phyloP scores from a whole-genome alignment of 2,888 invertebrate genomes.

The Notocelia uddmanniana region DNA sequence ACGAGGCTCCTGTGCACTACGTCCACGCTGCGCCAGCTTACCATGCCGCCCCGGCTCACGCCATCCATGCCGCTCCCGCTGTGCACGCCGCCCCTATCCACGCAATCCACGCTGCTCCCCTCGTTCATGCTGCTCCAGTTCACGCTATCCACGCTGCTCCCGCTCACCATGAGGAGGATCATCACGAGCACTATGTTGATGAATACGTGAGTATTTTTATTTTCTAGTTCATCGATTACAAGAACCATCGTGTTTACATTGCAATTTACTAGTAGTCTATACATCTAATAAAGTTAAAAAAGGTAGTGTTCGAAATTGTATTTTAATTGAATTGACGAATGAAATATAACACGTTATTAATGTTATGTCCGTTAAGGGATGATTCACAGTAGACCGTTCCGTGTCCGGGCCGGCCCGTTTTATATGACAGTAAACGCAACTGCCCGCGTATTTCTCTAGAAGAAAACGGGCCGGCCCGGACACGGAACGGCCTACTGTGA shows the following conservation, averaged over 20 bases:
- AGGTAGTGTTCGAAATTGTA: background rate
- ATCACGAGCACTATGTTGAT: slow-evolving; percentile 78
- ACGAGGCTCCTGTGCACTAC: slow-evolving; percentile 72
- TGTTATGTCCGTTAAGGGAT: too few species aligned
- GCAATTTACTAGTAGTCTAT: background rate
- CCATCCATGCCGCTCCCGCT: slow-evolving; percentile 53
- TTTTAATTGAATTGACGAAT: background rate
- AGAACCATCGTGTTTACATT: background rate
- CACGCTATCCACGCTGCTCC: slow-evolving; percentile 52
- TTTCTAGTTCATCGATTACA: background rate
- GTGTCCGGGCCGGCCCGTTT: too few species aligned
- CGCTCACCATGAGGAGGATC: slow-evolving; percentile 65
- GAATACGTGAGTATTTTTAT: slow-evolving; percentile 71
- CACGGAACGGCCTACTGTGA: too few species aligned
- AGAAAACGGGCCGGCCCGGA: too few species aligned
- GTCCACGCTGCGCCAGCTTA: slow-evolving; percentile 55
- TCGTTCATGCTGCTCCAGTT: slow-evolving; percentile 52
- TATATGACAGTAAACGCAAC: too few species aligned
- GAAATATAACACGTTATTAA: too few species aligned
- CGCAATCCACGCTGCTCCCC: slow-evolving; percentile 60
- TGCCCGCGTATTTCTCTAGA: too few species aligned
- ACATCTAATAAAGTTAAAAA: background rate
- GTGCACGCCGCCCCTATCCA: slow-evolving; percentile 69
- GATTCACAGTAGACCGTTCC: too few species aligned
- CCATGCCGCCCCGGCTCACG: slow-evolving; percentile 53